Base-by-base conservation (phyloP, 2,888 invertebrate genomes). In the Drosophila nigricruria region DNA sequence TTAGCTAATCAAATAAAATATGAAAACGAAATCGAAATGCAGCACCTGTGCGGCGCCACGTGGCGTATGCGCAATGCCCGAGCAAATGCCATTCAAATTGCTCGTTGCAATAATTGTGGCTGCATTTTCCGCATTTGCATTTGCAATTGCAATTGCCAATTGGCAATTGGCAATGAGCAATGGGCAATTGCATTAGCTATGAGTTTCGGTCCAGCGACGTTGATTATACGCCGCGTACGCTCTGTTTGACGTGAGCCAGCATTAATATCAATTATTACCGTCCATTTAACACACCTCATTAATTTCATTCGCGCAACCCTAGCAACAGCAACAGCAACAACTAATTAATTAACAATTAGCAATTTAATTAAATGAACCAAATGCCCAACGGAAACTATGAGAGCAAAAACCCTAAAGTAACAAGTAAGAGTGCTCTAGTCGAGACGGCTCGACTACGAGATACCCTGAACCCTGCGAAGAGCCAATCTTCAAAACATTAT, bases 1-100 rank as follows among this genome's bases (percentile, higher is more conserved):
- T 56, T 65, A 78, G 79, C 70, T 78, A 75, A 77, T 71, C 75
- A 79, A 79, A 77, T 79, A 74, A 77, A 74, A 74, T 79, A 58
- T 76, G 62, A 27, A 34, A 36, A 16, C 36, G 23, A 36, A 57
- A 62, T 38, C 61, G 18, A 70, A 78, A 45, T 73, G 38, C 14
- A 18, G 54, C 45, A 70, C 57, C 42, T 45, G 38, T 20, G 42
- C 25, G 25, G n/a, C 12, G 20, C 32, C 25, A 75, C 45, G 25
- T 32, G 58, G 56, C 60, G 60, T 62, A 61, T 73, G 54, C 32
- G 60, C 12, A 70, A 65, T 73, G 45, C 27, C 20, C 45, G 45
- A 36, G 38, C 6, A 59, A 60, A 64, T 61, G 45, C 49, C 53
- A 74, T 40, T 45, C 38, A 43, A 54, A 59, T 52, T 53, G 40